Evolutionary conservation across 1,140 invertebrate genomes (phyloP), one percentile per base, ranked within the genome.

Genomic region (Apis florea): DNA sequence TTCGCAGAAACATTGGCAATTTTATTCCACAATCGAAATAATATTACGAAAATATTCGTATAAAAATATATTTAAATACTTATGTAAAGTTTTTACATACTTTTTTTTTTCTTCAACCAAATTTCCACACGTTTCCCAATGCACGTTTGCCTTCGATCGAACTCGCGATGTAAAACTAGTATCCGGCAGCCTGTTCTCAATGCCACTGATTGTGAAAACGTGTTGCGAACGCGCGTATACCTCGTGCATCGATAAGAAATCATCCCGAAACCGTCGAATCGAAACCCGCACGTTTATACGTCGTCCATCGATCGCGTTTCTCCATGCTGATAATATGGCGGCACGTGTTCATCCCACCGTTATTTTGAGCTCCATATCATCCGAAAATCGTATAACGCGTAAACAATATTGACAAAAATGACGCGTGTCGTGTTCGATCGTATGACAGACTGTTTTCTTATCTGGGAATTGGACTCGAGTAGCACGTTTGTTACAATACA

Each of bases 151-250:
- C 24, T 17, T 53, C 51, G 47, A 53, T 15, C 15, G n/a, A 10
- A 8, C 17, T 1, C 40, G 19, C 71, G 24, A 47, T 47, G 11
- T 21, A 21, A 67, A 26, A 13, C 17, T 53, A 56, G 19, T 56
- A 24, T 80, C 63, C 26, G 12, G 6, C 47, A 11, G 15, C 19
- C 70, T 24, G 54, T 3, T 12, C 79, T n/a, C 24, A 17, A 49
- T 40, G 63, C 21, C 49, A 81, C 72, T 81, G 79, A 81, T 81
- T 68, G 54, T 53, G 79, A 81, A 61, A 81, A 81, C 72, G 6
- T 21, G 73, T 40, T 54, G n/a, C 59, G 24, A n/a, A 75, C n/a
- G 24, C 31, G 63, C 69, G 71, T 24, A 47, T 74, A 47, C 47
- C 70, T 59, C 72, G 21, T 75, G 79, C 79, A 58, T 12, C 31